phyloP scores from a whole-genome alignment of 64 coral and sea anemone genomes.

The Porites lutea region DNA sequence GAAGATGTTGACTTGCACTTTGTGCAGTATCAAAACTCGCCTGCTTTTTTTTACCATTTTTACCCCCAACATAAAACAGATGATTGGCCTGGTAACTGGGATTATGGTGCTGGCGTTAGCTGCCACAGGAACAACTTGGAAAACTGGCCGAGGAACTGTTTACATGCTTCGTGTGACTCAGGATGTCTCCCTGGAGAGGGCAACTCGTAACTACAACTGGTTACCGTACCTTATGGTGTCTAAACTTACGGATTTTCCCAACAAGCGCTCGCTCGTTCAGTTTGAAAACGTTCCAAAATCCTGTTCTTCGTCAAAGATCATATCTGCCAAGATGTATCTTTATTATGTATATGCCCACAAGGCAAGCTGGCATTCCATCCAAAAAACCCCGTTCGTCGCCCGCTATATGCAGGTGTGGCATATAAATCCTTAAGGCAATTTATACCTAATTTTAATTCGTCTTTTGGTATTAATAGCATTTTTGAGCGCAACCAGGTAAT shows the following conservation, averaged over 20 bases:
- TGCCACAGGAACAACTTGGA: too few relatives aligned
- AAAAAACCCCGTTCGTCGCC: constrained; percentile 21
- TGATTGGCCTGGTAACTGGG: too few relatives aligned
- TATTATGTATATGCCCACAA: constrained; percentile 82
- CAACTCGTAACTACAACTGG: not conserved
- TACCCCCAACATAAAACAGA: too few relatives aligned
- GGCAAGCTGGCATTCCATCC: constrained; percentile 46
- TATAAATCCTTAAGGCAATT: too few relatives aligned
- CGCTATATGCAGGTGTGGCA: constrained; percentile 37
- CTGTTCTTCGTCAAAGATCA: constrained; percentile 24
- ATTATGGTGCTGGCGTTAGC: too few relatives aligned
- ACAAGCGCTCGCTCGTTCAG: constrained; percentile 68
- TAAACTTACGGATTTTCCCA: constrained; percentile 27
- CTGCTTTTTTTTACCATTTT: too few relatives aligned
- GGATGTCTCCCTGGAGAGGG: constrained; percentile 63
- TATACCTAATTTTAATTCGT: too few relatives aligned
- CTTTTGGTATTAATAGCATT: too few relatives aligned
- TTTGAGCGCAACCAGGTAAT: too few relatives aligned
- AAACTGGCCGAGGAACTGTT: constrained; percentile 33
- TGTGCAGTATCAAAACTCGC: too few relatives aligned
- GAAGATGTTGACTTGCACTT: too few relatives aligned
- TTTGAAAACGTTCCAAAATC: constrained; percentile 57
- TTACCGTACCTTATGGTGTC: constrained; percentile 45
- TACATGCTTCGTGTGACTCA: constrained; percentile 57
- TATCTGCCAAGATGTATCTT: constrained; percentile 80